Percentiles rank a stretch among this genome's conserved stretches.
phyloP scores from a whole-genome alignment of 1,140 invertebrate genomes.

The Reticulitermes speratus region DNA sequence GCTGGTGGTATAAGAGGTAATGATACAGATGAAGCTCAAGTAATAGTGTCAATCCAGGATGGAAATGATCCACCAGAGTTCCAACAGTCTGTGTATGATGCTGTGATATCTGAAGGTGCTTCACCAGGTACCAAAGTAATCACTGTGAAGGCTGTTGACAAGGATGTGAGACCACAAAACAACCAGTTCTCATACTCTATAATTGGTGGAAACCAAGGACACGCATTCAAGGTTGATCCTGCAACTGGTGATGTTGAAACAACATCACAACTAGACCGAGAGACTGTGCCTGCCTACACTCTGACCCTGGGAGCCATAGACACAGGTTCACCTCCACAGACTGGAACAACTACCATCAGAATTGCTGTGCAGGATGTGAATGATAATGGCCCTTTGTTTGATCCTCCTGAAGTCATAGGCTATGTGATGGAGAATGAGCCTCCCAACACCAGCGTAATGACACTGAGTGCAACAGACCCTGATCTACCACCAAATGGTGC shows the following conservation, averaged over 20 bases:
- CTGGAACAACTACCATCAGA: slow-evolving; percentile 78
- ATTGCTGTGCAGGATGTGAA: slow-evolving; percentile 83
- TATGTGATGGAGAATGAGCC: slow-evolving; percentile 87
- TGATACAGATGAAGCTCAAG: slow-evolving; percentile 92
- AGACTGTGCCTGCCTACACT: slow-evolving; percentile 72
- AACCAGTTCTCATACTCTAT: slow-evolving; percentile 92
- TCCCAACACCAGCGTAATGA: slow-evolving; percentile 79
- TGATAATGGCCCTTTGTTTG: slow-evolving; percentile 89
- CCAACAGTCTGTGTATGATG: slow-evolving; percentile 69
- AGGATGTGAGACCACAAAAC: slow-evolving; percentile 87
- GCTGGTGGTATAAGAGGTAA: slow-evolving; percentile 88
- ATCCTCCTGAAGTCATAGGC: slow-evolving; percentile 65
- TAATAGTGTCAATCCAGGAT: slow-evolving; percentile 90
- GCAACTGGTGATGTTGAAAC: slow-evolving; percentile 81
- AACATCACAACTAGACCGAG: slow-evolving; percentile 73
- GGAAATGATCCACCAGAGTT: slow-evolving; percentile 96
- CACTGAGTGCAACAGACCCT: slow-evolving; percentile 79
- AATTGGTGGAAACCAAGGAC: slow-evolving; percentile 76
- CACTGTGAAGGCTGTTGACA: slow-evolving; percentile 83
- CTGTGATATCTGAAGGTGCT: slow-evolving; percentile 75
- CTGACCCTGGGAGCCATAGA: slow-evolving; percentile 89
- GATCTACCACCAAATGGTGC: slow-evolving; percentile 90
- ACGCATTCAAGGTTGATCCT: slow-evolving; percentile 87
- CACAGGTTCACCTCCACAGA: slow-evolving; percentile 81
- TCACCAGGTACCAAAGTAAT: slow-evolving; percentile 68